A percentile compares a stretch with the other conserved stretches of the same genome.
phyloP scores from a whole-genome alignment of 2,888 invertebrate genomes.

The Hymenopus coronatus region DNA sequence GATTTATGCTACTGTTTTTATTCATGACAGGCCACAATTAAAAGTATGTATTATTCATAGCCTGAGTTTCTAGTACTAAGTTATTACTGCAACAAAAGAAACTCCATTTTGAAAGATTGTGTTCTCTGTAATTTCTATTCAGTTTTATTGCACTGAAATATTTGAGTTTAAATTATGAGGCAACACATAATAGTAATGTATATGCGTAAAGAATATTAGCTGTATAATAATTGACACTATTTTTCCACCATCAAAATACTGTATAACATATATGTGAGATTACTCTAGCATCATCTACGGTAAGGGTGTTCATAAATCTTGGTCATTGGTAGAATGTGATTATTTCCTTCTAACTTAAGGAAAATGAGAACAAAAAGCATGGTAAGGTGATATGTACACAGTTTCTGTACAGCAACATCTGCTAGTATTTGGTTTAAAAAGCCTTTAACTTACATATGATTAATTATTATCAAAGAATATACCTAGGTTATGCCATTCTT shows the following conservation, averaged over 20 bases:
- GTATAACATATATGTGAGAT: not conserved
- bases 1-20: not conserved
- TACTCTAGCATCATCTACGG: not conserved
- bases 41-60: not conserved
- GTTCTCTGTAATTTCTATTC: not conserved
- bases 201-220: not conserved
- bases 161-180: not conserved
- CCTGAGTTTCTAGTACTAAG: not conserved
- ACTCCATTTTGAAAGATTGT: not conserved
- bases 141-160: not conserved
- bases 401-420: too few species aligned
- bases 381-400: too few species aligned
- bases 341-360: too few species aligned
- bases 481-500: too few species aligned
- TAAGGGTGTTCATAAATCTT: too few species aligned
- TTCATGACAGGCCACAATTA: not conserved
- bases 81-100: not conserved
- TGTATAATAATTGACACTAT: too few species aligned
- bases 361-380: too few species aligned
- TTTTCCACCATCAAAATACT: not conserved
- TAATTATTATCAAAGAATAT: too few species aligned
- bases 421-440: too few species aligned
- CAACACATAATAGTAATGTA: not conserved
- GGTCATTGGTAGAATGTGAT: too few species aligned
- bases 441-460: too few species aligned